Evolutionary conservation across 2,888 invertebrate species (phyloP).

Genomic region (Bombylius major): DNA sequence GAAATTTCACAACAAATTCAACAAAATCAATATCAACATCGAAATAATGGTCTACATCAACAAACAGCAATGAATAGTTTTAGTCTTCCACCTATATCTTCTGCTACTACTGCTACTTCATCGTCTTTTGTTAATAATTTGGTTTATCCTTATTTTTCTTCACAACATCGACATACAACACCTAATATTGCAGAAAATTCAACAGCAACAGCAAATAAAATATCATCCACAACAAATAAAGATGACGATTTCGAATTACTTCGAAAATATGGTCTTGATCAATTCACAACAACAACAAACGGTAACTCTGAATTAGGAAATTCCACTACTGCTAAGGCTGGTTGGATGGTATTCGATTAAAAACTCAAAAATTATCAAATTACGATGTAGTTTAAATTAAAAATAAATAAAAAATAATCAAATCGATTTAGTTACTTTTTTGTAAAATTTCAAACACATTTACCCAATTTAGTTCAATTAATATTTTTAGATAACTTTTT

Average conservation of each 20-base stretch:
- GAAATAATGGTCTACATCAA: background rate
- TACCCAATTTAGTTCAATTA: too few species aligned
- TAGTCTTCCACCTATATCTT: too few species aligned
- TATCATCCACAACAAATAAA: conserved; percentile 9
- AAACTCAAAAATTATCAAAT: background rate
- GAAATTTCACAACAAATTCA: conserved; percentile 20
- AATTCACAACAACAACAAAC: conserved; percentile 21
- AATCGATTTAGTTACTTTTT: too few species aligned
- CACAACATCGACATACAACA: conserved; percentile 25
- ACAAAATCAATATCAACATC: conserved; percentile 26
- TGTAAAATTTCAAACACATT: too few species aligned
- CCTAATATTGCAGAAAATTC: conserved; percentile 15
- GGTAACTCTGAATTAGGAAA: background rate
- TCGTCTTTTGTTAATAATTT: conserved; percentile 33
- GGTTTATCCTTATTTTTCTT: conserved; percentile 40
- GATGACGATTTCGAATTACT: conserved; percentile 35
- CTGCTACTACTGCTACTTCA: conserved; percentile 24
- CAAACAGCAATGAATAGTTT: background rate
- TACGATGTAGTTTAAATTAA: too few species aligned
- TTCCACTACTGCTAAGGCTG: background rate
- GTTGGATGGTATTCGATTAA: conserved; percentile 8
- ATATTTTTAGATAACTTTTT: too few species aligned
- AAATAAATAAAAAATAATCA: too few species aligned
- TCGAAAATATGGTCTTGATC: conserved; percentile 35
- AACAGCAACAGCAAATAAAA: conserved; percentile 15